Conservation (phyloP, 2,888 invertebrate species). For the Argyresthia albistria region DNA sequence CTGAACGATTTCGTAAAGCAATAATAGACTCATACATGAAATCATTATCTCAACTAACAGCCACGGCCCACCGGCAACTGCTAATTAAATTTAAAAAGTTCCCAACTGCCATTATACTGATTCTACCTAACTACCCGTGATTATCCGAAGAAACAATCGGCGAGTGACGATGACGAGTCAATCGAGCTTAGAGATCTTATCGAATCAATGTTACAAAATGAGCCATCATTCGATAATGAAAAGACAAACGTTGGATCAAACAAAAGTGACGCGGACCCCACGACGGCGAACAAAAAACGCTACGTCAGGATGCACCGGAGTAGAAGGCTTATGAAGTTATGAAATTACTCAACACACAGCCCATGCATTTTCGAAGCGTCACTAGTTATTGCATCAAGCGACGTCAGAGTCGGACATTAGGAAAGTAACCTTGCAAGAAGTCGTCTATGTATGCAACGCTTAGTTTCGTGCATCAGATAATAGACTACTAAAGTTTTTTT, state of each 20-base stretch:
- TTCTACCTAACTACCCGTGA: background rate
- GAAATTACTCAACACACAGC: conserved; percentile 27
- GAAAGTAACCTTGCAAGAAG: background rate
- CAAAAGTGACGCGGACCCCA: conserved; percentile 27
- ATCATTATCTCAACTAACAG: too few relatives aligned
- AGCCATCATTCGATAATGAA: conserved; percentile 36
- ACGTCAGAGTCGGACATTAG: conserved; percentile 7
- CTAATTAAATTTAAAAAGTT: background rate
- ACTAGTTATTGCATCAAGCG: conserved; percentile 26
- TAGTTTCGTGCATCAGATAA: background rate
- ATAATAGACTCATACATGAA: too few relatives aligned
- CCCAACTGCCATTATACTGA: background rate
- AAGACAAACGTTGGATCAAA: conserved; percentile 47
- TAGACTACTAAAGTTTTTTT: background rate
- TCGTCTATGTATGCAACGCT: background rate
- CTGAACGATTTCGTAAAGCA: too few relatives aligned
- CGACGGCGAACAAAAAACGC: conserved; percentile 29
- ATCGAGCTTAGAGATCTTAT: conserved; percentile 46
- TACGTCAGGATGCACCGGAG: conserved; percentile 38
- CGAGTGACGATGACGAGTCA: conserved; percentile 28
- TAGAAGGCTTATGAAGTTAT: conserved; percentile 44
- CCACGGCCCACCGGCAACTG: too few relatives aligned
- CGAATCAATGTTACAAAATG: conserved; percentile 54
- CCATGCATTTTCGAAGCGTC: conserved; percentile 31
- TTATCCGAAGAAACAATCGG: background rate